Evolutionary conservation across 2,797 vertebrate genomes (phyloP).

Genomic region (Odontamblyopus lacepedii): DNA sequence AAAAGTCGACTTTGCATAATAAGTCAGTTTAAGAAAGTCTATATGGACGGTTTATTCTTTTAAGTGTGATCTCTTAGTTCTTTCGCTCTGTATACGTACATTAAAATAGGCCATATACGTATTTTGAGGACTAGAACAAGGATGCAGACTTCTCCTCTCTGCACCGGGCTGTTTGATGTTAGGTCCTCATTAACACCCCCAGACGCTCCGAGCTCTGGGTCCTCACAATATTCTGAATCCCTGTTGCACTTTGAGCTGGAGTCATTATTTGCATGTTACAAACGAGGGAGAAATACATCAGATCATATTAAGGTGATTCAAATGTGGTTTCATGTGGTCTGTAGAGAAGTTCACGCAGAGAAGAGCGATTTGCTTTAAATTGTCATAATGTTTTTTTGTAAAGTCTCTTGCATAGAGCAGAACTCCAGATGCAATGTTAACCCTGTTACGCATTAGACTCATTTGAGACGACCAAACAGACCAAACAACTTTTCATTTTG

Average conservation of each 20-base stretch:
- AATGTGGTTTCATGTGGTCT: slow-evolving; percentile 18
- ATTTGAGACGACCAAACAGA: background rate
- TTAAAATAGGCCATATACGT: background rate
- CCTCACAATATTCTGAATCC: slow-evolving; percentile 40
- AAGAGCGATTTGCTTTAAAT: background rate
- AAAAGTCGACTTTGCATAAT: no score
- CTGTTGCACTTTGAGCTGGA: slow-evolving; percentile 21
- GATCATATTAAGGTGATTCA: slow-evolving; percentile 25
- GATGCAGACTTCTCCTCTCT: slow-evolving; percentile 18
- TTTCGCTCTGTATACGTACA: background rate
- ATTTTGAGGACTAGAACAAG: background rate
- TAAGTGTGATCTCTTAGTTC: no score
- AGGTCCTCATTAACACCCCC: slow-evolving; percentile 34
- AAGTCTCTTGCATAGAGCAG: background rate
- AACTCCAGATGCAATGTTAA: background rate
- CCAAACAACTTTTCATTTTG: background rate
- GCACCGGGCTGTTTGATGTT: slow-evolving; percentile 41
- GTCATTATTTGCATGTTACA: slow-evolving; percentile 54
- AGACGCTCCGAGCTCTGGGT: slow-evolving; percentile 21
- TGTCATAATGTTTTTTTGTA: background rate
- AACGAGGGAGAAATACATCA: slow-evolving; percentile 24
- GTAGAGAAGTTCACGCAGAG: slow-evolving; percentile 15
- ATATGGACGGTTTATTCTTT: no score
- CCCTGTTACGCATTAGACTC: background rate
- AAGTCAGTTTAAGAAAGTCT: no score